Evolutionary conservation across 1,140 invertebrate species (phyloP).

Genomic region (Eufriesea mexicana): DNA sequence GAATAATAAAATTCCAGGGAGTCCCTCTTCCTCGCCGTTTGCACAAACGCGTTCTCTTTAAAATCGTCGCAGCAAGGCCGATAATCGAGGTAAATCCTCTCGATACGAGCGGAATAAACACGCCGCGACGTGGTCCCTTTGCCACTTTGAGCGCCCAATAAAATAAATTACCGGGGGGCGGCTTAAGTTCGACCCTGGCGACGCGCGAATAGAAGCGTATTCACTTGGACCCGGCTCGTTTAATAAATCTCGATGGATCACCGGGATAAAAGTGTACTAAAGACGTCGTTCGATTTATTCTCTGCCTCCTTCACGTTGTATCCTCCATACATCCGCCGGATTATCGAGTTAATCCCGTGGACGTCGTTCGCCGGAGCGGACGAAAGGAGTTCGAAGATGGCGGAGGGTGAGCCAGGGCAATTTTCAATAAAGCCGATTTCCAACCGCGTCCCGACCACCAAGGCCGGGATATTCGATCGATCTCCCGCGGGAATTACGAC

Average conservation of each 20-base stretch:
- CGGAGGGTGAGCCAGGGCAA: neutral
- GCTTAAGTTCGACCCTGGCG: neutral
- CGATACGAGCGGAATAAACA: neutral
- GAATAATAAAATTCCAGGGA: neutral
- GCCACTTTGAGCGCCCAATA: neutral
- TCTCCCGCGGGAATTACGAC: neutral
- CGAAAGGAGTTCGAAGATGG: neutral
- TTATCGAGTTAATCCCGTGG: constrained; percentile 57
- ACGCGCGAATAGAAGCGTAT: constrained; percentile 34
- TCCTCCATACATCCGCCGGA: constrained; percentile 59
- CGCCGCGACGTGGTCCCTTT: neutral
- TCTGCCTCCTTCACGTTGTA: constrained; percentile 41
- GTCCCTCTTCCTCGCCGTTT: neutral
- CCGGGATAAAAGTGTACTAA: constrained; percentile 60
- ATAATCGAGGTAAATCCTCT: neutral
- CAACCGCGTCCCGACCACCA: neutral
- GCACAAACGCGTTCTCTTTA: neutral
- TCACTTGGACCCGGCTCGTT: constrained; percentile 30
- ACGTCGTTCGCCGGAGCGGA: neutral
- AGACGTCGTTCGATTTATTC: constrained; percentile 61
- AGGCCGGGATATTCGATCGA: neutral
- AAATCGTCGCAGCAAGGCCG: neutral
- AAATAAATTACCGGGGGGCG: constrained; percentile 26
- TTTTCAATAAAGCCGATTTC: constrained; percentile 8
- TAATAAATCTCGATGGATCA: constrained; percentile 64